These are phyloP conservation scores for Coptodon rendalli DNA, from an alignment of 2,113 vertebrate genomes.

Conservation along the genomic window DNA sequence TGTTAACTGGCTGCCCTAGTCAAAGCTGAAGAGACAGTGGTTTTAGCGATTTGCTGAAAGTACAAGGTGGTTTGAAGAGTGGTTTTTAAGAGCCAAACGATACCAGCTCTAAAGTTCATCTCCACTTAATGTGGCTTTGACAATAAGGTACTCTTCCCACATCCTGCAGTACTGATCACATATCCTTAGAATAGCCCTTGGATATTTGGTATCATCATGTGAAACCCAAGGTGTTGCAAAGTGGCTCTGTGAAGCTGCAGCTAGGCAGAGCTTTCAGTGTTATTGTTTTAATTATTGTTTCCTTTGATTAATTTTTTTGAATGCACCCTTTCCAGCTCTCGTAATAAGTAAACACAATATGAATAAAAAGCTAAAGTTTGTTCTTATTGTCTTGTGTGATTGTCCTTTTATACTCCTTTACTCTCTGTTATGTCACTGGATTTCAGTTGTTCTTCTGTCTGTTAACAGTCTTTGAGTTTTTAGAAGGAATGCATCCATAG, in stretches of 20 bases:
- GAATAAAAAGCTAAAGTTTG: background rate
- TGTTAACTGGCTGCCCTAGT: background rate
- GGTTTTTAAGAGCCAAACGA: conserved; percentile 53
- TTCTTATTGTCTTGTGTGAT: background rate
- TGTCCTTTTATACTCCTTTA: background rate
- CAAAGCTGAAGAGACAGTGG: conserved; percentile 15
- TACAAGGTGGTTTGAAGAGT: conserved; percentile 26
- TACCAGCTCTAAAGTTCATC: conserved; percentile 5
- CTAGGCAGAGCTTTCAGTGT: background rate
- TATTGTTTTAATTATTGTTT: background rate
- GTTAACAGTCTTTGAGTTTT: background rate
- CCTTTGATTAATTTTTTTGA: background rate
- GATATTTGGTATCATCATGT: background rate
- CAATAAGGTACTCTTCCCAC: background rate
- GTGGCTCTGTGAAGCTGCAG: background rate
- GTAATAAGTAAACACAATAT: background rate
- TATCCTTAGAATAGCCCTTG: background rate
- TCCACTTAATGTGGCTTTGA: background rate
- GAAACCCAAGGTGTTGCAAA: background rate
- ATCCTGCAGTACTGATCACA: background rate
- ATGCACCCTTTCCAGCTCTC: background rate
- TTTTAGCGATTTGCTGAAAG: background rate
- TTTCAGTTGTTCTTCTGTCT: background rate
- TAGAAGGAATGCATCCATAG: background rate
- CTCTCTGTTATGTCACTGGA: background rate